These are phyloP conservation scores for Drosophila hamatofila DNA, from an alignment of 2,888 invertebrate species.

Conservation along the genomic window DNA sequence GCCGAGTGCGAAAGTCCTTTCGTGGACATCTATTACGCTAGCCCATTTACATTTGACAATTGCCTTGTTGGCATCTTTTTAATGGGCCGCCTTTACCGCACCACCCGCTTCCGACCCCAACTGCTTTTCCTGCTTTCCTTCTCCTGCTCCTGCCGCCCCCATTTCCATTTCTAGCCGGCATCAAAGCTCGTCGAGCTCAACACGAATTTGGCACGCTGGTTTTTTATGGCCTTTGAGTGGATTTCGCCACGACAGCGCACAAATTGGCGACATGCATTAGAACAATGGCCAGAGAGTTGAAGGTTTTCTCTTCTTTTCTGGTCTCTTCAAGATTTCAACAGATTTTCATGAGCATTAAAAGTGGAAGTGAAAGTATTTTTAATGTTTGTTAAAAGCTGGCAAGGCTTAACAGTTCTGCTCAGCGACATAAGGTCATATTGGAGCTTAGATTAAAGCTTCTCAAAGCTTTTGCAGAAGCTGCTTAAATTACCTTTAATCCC, in stretches of 20 bases:
- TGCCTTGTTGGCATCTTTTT: constrained; percentile 79
- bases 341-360: constrained; percentile 12
- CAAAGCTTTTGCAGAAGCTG: background rate
- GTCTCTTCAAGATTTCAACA: background rate
- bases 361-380: constrained; percentile 9
- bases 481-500: background rate
- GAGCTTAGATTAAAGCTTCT: background rate
- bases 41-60: constrained; percentile 79
- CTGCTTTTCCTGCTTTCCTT: background rate
- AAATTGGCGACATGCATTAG: constrained; percentile 58
- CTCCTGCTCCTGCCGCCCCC: background rate
- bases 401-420: background rate
- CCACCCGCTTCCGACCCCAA: too few relatives aligned
- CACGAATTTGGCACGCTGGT: constrained; percentile 68
- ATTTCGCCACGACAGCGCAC: constrained; percentile 54
- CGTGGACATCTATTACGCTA: constrained; percentile 72
- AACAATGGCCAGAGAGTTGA: constrained; percentile 33
- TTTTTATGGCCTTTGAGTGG: constrained; percentile 60
- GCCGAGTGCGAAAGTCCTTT: constrained; percentile 26
- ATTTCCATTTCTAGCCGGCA: background rate
- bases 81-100: constrained; percentile 38
- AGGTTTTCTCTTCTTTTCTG: constrained; percentile 9
- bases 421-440: background rate
- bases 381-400: background rate
- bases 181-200: constrained; percentile 52